phyloP scores from a whole-genome alignment of 2,888 invertebrate genomes.

The Heliconius erato region DNA sequence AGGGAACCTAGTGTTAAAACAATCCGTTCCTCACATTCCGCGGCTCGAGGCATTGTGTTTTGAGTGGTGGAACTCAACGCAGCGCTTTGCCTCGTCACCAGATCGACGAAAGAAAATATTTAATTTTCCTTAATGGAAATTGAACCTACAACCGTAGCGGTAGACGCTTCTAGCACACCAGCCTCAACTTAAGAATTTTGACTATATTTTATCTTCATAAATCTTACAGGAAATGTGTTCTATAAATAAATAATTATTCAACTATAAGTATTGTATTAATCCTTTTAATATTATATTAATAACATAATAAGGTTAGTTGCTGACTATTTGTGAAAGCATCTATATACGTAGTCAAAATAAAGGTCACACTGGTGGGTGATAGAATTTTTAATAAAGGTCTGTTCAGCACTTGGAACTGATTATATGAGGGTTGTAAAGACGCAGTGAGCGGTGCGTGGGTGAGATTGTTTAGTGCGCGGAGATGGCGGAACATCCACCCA shows the following conservation, averaged over 20 bases:
- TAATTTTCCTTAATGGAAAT: too few relatives aligned
- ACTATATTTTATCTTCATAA: background rate
- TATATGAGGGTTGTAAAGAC: constrained; percentile 9
- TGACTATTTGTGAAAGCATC: background rate
- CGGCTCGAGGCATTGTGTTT: too few relatives aligned
- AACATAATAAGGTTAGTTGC: background rate
- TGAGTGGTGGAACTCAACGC: too few relatives aligned
- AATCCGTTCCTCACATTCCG: too few relatives aligned
- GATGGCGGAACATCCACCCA: constrained; percentile 33
- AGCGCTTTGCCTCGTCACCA: too few relatives aligned
- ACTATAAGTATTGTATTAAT: background rate
- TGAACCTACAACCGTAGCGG: too few relatives aligned
- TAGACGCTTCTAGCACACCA: too few relatives aligned
- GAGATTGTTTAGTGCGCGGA: constrained; percentile 36
- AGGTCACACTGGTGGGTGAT: constrained; percentile 33
- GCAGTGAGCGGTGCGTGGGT: constrained; percentile 43
- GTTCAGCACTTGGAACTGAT: constrained; percentile 1
- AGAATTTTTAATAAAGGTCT: constrained; percentile 38
- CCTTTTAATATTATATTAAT: background rate
- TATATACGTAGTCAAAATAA: background rate
- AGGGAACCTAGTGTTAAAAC: too few relatives aligned
- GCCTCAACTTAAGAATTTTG: too few relatives aligned
- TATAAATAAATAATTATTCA: background rate
- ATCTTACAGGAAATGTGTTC: background rate
- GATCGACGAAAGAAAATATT: too few relatives aligned